Evolutionary conservation across 2,888 invertebrate genomes (phyloP).

Genomic region (Luperina nickerlii): DNA sequence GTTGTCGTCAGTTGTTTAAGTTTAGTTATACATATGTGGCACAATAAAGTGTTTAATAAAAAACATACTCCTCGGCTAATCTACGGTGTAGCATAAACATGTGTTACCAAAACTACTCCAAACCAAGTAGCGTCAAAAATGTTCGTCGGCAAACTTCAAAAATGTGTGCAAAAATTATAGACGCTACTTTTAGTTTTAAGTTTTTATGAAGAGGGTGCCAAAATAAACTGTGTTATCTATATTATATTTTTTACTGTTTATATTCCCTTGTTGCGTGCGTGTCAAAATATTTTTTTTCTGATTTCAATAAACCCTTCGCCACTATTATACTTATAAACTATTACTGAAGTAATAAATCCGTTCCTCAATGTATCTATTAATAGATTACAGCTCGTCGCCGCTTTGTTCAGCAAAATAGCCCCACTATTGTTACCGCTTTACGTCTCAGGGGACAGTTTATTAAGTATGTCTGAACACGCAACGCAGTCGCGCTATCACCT

Average conservation of each 20-base stretch:
- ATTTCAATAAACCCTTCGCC: background rate
- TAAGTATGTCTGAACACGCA: slow-evolving; percentile 32
- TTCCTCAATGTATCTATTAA: background rate
- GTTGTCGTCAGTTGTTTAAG: too few relatives aligned
- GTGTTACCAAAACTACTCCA: background rate
- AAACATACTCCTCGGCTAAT: too few relatives aligned
- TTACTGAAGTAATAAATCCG: slow-evolving; percentile 20
- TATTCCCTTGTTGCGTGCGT: too few relatives aligned
- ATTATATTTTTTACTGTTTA: too few relatives aligned
- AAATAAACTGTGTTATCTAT: background rate
- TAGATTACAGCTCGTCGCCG: slow-evolving; percentile 6
- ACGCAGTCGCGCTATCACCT: background rate
- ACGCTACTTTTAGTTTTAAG: background rate
- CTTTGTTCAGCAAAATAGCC: slow-evolving; percentile 5
- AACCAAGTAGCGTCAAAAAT: background rate
- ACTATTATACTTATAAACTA: background rate
- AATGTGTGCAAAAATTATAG: too few relatives aligned
- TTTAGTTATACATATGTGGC: too few relatives aligned
- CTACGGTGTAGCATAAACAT: too few relatives aligned
- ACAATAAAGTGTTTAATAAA: too few relatives aligned
- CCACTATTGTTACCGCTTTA: slow-evolving; percentile 1
- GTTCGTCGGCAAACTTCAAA: background rate
- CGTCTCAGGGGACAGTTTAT: slow-evolving; percentile 28
- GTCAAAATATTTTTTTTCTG: too few relatives aligned
- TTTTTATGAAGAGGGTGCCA: background rate